Base-by-base conservation (phyloP, 2,797 vertebrate genomes). In the Limnodromus scolopaceus region DNA sequence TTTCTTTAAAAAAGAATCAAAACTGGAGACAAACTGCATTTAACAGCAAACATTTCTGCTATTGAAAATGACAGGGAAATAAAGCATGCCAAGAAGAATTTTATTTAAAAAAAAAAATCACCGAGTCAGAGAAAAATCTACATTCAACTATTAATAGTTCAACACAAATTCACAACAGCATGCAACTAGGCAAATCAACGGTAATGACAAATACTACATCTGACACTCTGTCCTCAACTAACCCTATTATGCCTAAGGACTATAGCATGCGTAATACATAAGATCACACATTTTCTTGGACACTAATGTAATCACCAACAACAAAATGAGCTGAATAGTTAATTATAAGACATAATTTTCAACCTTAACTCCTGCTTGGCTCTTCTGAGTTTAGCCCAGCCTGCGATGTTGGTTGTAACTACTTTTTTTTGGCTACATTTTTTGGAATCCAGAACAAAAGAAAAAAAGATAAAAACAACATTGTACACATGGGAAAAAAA, bases 191-290 rank as follows among this genome's bases (percentile, higher is more conserved):
- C 75, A 92, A 94, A 48, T 86, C 43, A 89, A 83, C 93, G 39
- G 49, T 92, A 85, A 82, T 72, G 91, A 94, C 87, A 92, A 92
- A 79, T 45, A 91, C n/a, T 75, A 48, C 48, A 93, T 84, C 84
- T 91, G 95, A 93, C 93, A 88, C 20, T 16, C 36, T 92, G 85
- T 93, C 96, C 94, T 97, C 69, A 93, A 41, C 48, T 95, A 93
- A 92, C 92, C 87, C 54, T 71, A 25, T 53, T 74, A 45, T 55
- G 82, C 87, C 91, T 78, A 49, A 93, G 84, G 93, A 86, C 88
- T 83, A 57, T 4, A 92, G 57, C 66, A 87, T 58, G 34, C 0
- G 2, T 71, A 85, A 84, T 41, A 70, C 2, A 15, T 11, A 92
- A 90, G 49, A 87, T 68, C 45, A 87, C 80, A 80, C 46, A 60